These are phyloP conservation scores for Dryocosmus kuriphilus DNA, from an alignment of 2,888 invertebrate genomes.

Conservation along the genomic window DNA sequence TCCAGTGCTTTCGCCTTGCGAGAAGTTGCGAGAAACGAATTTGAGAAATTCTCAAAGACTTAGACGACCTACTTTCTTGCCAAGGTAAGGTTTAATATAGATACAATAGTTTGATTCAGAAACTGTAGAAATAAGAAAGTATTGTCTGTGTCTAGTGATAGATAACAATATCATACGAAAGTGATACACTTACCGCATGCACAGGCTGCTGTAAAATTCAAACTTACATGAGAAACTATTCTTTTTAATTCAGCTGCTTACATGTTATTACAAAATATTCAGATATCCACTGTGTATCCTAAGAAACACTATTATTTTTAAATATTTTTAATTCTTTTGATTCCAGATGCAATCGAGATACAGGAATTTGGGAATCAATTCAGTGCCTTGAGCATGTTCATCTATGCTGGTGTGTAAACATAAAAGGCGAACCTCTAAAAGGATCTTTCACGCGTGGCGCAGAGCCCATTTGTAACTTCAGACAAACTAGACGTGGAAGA, in stretches of 20 bases:
- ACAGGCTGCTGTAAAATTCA: too few species aligned
- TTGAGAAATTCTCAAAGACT: slow-evolving; percentile 85
- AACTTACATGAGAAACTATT: too few species aligned
- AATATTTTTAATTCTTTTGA: neutral
- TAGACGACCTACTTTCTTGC: slow-evolving; percentile 87
- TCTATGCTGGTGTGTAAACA: slow-evolving; percentile 93
- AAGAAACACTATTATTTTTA: neutral
- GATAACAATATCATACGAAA: too few species aligned
- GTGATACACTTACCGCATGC: too few species aligned
- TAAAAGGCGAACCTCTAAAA: slow-evolving; percentile 88
- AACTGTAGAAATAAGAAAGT: neutral
- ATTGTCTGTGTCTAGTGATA: too few species aligned
- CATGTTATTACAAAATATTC: too few species aligned
- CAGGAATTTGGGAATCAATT: slow-evolving; percentile 89
- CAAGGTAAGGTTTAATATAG: slow-evolving; percentile 75
- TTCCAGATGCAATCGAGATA: slow-evolving; percentile 82
- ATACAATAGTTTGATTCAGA: neutral
- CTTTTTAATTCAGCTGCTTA: too few species aligned
- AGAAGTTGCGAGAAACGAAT: slow-evolving; percentile 88
- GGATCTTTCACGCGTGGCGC: slow-evolving; percentile 88
- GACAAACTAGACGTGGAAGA: slow-evolving; percentile 84
- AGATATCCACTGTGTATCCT: too few species aligned
- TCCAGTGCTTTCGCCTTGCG: slow-evolving; percentile 91
- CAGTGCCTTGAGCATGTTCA: slow-evolving; percentile 89
- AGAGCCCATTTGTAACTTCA: slow-evolving; percentile 88